Conservation (phyloP, 2,888 invertebrate genomes). For the Erebia palarica region DNA sequence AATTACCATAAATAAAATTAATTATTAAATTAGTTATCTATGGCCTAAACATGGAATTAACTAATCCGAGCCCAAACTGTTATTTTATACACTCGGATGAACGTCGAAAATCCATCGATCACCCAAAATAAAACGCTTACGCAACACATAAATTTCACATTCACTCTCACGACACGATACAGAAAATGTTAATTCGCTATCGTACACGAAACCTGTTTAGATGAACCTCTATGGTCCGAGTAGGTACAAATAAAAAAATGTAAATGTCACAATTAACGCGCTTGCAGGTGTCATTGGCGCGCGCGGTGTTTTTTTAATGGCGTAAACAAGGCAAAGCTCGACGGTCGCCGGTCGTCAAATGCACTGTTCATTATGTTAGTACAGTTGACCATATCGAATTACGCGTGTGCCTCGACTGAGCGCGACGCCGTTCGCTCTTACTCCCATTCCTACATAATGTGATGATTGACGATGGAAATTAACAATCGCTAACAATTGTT, state of each 20-base stretch:
- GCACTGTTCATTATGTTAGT: constrained; percentile 55
- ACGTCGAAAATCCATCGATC: constrained; percentile 52
- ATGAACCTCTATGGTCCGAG: constrained; percentile 46
- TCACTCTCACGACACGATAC: constrained; percentile 71
- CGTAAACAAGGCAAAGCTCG: constrained; percentile 36
- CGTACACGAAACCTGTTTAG: constrained; percentile 66
- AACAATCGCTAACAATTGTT: constrained; percentile 52
- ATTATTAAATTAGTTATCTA: neutral
- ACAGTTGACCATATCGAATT: constrained; percentile 81
- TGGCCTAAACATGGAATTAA: neutral
- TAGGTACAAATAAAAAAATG: constrained; percentile 39
- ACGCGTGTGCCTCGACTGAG: constrained; percentile 76
- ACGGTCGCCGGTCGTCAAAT: constrained; percentile 54
- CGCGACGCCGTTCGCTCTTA: constrained; percentile 72
- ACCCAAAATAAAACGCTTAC: constrained; percentile 56
- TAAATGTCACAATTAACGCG: constrained; percentile 53
- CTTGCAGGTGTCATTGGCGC: constrained; percentile 41
- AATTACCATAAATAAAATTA: constrained; percentile 15
- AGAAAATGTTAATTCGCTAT: constrained; percentile 73
- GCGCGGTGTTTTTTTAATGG: constrained; percentile 40
- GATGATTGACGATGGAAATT: constrained; percentile 68
- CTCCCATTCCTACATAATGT: constrained; percentile 78
- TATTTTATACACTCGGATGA: constrained; percentile 1
- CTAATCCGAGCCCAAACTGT: neutral
- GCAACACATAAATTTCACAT: constrained; percentile 70